These are phyloP conservation scores for Euwallacea fornicatus DNA, from an alignment of 1,140 invertebrate genomes.

Conservation along the genomic window DNA sequence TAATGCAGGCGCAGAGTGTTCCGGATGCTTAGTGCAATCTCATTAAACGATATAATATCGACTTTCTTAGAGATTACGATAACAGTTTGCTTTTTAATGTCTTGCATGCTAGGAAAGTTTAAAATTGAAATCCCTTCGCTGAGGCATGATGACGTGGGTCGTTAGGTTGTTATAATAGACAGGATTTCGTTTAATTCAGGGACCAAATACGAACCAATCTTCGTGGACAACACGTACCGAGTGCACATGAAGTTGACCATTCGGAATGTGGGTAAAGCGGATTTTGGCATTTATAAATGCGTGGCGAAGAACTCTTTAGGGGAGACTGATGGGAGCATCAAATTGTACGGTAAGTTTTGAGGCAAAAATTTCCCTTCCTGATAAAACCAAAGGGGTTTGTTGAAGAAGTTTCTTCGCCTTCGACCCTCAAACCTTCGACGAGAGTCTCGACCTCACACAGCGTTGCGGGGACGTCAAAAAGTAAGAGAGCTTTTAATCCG, in stretches of 20 bases:
- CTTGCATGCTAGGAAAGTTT: not conserved
- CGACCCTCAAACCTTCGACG: too few relatives aligned
- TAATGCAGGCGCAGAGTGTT: too few relatives aligned
- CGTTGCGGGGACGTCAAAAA: too few relatives aligned
- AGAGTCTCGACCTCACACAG: too few relatives aligned
- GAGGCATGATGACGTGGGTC: too few relatives aligned
- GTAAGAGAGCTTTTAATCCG: too few relatives aligned
- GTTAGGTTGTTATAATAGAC: not conserved
- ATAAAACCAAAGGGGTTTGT: too few relatives aligned
- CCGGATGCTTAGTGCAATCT: not conserved
- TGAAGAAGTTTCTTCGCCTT: too few relatives aligned
- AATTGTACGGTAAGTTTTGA: slow-evolving; percentile 73
- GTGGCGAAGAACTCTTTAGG: slow-evolving; percentile 88
- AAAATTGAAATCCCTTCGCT: not conserved
- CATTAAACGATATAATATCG: not conserved
- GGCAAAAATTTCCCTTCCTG: too few relatives aligned
- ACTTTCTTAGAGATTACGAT: not conserved
- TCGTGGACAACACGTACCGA: slow-evolving; percentile 74
- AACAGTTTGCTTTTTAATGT: slow-evolving; percentile 2
- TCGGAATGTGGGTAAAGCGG: slow-evolving; percentile 63
- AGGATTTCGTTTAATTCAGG: slow-evolving; percentile 57
- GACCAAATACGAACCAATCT: slow-evolving; percentile 72
- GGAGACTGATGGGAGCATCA: slow-evolving; percentile 83
- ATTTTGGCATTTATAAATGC: slow-evolving; percentile 83
- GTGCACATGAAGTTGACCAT: slow-evolving; percentile 79